phyloP scores from a whole-genome alignment of 2,113 vertebrate species.

The Microcebus griseorufus region DNA sequence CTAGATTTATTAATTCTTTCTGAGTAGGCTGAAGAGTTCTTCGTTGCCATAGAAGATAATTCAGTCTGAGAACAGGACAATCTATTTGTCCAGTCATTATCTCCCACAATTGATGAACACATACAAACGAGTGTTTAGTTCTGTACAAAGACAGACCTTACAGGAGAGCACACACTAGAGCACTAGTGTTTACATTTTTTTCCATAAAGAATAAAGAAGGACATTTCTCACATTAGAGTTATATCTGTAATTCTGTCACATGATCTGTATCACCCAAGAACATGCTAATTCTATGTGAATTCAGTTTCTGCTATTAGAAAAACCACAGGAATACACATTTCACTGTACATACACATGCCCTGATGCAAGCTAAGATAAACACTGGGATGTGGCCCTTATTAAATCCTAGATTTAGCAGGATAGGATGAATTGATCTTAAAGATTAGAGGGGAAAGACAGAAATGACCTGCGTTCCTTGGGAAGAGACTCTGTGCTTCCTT shows the following conservation, averaged over 20 bases:
- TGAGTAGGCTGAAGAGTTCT: slow-evolving; percentile 31
- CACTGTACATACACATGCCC: slow-evolving; percentile 69
- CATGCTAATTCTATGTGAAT: slow-evolving; percentile 72
- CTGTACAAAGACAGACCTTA: slow-evolving; percentile 53
- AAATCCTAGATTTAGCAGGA: slow-evolving; percentile 55
- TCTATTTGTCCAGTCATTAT: background rate
- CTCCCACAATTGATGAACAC: slow-evolving; percentile 30
- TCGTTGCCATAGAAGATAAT: background rate
- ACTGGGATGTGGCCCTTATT: slow-evolving; percentile 56
- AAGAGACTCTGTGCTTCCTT: slow-evolving; percentile 47
- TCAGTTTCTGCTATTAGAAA: slow-evolving; percentile 61
- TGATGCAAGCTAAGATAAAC: slow-evolving; percentile 69
- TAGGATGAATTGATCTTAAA: slow-evolving; percentile 20
- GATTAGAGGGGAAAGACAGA: slow-evolving; percentile 8
- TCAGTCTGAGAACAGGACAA: slow-evolving; percentile 42
- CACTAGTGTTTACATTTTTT: slow-evolving; percentile 50
- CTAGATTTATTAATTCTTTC: slow-evolving; percentile 31
- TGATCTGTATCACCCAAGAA: slow-evolving; percentile 48
- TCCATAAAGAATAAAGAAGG: slow-evolving; percentile 7
- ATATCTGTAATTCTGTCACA: slow-evolving; percentile 55
- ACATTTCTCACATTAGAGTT: slow-evolving; percentile 56
- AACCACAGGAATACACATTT: slow-evolving; percentile 59
- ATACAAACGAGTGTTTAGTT: slow-evolving; percentile 59
- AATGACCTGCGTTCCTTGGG: background rate
- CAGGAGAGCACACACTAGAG: background rate